phyloP scores from a whole-genome alignment of 2,113 vertebrate species.

The Electrona antarctica region DNA sequence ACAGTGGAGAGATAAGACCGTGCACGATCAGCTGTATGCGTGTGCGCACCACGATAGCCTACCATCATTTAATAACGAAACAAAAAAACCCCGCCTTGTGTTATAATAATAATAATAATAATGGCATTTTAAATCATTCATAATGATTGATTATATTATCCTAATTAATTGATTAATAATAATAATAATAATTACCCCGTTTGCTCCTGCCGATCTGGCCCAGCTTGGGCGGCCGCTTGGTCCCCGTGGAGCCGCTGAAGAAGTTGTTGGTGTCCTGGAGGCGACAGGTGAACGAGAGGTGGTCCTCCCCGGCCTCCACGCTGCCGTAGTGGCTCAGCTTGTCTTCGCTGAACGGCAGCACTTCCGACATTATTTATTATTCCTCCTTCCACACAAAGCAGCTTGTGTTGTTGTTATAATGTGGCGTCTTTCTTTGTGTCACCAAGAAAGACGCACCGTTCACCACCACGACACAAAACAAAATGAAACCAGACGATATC shows the following conservation, averaged over 20 bases:
- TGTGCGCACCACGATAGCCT: background rate
- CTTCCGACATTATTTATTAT: constrained; percentile 87
- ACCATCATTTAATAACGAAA: constrained; percentile 48
- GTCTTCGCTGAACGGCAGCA: constrained; percentile 94
- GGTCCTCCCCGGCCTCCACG: constrained; percentile 87
- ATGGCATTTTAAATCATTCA: too few relatives aligned
- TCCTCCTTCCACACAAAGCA: too few relatives aligned
- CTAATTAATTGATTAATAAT: constrained; percentile 25
- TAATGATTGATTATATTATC: too few relatives aligned
- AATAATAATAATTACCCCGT: constrained; percentile 82
- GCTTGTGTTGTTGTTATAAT: too few relatives aligned
- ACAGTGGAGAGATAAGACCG: constrained; percentile 5
- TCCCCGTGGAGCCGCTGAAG: constrained; percentile 87
- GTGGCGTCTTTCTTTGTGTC: constrained; percentile 60
- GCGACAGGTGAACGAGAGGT: constrained; percentile 97
- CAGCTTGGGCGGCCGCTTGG: constrained; percentile 95
- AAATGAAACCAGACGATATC: constrained; percentile 43
- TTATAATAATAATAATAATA: too few relatives aligned
- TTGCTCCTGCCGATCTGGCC: constrained; percentile 96
- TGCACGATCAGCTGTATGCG: too few relatives aligned
- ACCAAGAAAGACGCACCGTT: constrained; percentile 50
- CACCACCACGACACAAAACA: background rate
- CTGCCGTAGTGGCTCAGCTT: constrained; percentile 93
- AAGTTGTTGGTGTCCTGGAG: constrained; percentile 98
- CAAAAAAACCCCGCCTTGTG: constrained; percentile 27